Evolutionary conservation across 2,113 vertebrate genomes (phyloP).

Genomic region (Phainopepla nitens): DNA sequence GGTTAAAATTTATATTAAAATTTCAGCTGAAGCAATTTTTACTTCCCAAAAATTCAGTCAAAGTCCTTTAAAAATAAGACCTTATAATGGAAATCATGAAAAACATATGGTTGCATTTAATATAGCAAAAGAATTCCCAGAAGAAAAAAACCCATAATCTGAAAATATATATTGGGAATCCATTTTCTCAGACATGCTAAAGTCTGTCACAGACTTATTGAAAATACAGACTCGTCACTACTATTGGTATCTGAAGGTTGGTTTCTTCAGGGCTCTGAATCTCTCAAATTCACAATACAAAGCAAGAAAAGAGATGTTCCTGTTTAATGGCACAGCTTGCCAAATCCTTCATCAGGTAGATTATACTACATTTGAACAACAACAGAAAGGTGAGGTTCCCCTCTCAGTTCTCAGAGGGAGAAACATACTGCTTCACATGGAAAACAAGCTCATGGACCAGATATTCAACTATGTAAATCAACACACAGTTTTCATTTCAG

Average conservation of each 20-base stretch:
- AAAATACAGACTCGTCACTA: background rate
- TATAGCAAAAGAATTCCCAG: background rate
- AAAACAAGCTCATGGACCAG: background rate
- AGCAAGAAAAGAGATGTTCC: background rate
- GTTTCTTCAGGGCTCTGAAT: background rate
- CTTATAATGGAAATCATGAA: background rate
- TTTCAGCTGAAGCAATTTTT: background rate
- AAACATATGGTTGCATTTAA: background rate
- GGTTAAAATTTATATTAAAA: background rate
- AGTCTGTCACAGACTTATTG: background rate
- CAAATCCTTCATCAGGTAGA: background rate
- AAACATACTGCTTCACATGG: background rate
- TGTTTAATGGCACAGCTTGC: background rate
- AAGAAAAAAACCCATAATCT: background rate
- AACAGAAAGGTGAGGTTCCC: background rate
- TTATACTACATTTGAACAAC: background rate
- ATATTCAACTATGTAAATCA: background rate
- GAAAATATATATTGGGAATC: background rate
- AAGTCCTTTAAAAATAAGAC: background rate
- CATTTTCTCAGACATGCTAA: background rate
- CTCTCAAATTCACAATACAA: background rate
- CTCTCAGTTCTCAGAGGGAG: background rate
- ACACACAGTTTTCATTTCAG: background rate
- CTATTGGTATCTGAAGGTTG: background rate
- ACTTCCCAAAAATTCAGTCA: constrained; percentile 3